Base-by-base conservation (phyloP, 2,113 vertebrate genomes). In the Pollachius pollachius region DNA sequence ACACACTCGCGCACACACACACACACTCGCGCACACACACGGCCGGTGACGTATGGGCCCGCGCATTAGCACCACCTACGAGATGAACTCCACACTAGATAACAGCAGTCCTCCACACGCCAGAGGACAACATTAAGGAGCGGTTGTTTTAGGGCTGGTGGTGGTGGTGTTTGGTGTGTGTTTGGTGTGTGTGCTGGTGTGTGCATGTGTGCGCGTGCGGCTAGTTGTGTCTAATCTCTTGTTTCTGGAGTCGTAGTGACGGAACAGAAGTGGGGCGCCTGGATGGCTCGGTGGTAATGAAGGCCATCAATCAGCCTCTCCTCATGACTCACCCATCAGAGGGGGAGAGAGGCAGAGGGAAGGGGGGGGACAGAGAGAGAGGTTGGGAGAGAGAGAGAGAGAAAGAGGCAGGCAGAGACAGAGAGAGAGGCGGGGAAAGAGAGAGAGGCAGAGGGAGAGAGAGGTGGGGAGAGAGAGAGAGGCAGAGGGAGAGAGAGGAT, bases 201-300 rank as follows among this genome's bases (percentile, higher is more conserved):
- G 41, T 48, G 41, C 11, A 9, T 48, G 41, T 48, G 41, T 48
- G 41, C 11, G 41, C 11, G 41, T 48, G 41, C 11, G 41, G 81
- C 84, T 70, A 70, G 77, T 68, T 0, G 41, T 69, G 67, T 77
- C 67, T 85, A 83, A 85, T 84, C 80, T 86, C 71, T 77, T 77
- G 77, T 88, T 87, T 84, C 73, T 48, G 67, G 81, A 87, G 74
- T 63, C 81, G 73, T 75, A 87, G 80, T 66, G 66, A 88, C 85
- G 87, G 82, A 85, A 88, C 59, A 15, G 72, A 80, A 81, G 86
- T 78, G 76, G 81, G 30, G 75, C 67, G 80, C 83, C 83, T 81
- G 75, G 78, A 85, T 85, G 80, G 84, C 78, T 87, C 84, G 73
- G 65, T 74, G 63, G 75, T 91, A 90, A 92, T 90, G 88, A 90